phyloP scores from a whole-genome alignment of 2,113 vertebrate genomes.

The Oncorhynchus keta region DNA sequence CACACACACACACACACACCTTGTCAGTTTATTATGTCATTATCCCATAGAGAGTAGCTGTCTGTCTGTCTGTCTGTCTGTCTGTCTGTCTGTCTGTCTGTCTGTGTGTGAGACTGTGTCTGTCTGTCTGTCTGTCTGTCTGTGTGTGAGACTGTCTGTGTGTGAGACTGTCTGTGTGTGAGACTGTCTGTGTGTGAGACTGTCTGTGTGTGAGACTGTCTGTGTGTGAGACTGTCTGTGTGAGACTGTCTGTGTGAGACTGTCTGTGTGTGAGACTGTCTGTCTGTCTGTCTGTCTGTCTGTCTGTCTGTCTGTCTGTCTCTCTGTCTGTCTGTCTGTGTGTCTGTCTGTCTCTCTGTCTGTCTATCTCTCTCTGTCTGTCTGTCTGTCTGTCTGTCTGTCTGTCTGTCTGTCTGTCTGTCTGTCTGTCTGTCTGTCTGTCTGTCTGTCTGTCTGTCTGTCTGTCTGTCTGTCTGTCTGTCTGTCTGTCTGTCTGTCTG shows the following conservation, averaged over 20 bases:
- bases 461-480: background rate
- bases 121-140: background rate
- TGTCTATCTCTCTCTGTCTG: too few species aligned
- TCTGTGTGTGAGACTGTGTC: too few species aligned
- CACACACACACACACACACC: background rate
- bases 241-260: background rate
- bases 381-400: too few species aligned
- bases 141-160: background rate
- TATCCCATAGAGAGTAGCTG: background rate
- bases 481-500: background rate
- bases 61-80: background rate
- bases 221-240: background rate
- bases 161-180: background rate
- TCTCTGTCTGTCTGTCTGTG: too few species aligned
- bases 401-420: too few species aligned
- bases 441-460: too few species aligned
- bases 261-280: background rate
- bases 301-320: too few species aligned
- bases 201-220: background rate
- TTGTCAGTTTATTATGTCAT: background rate
- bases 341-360: too few species aligned
- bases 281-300: background rate
- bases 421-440: too few species aligned
- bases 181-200: too few species aligned
- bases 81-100: conserved; percentile 10